Conservation (phyloP, 2,113 vertebrate species). For the Lipotes vexillifer region DNA sequence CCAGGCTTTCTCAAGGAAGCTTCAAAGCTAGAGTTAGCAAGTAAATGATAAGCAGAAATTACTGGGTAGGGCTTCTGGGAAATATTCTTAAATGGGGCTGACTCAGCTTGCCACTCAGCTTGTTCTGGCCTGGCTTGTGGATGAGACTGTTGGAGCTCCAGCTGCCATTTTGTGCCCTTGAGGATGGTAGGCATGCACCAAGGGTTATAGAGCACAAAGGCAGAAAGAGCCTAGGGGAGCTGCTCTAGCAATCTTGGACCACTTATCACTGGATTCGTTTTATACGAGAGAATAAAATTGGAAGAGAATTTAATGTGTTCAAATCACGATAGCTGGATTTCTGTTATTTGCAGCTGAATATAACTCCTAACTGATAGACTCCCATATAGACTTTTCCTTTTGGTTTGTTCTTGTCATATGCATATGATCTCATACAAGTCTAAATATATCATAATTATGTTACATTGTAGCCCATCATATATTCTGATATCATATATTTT, state of each 20-base stretch:
- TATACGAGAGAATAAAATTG: neutral
- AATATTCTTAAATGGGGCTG: neutral
- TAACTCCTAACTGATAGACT: neutral
- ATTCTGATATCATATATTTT: neutral
- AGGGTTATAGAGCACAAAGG: neutral
- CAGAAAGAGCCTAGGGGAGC: neutral
- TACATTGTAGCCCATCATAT: neutral
- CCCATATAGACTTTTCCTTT: neutral
- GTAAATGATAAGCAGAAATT: neutral
- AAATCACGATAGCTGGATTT: neutral
- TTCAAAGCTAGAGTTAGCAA: neutral
- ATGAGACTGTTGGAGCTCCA: neutral
- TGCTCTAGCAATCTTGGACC: neutral
- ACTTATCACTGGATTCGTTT: neutral
- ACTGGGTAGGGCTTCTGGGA: neutral
- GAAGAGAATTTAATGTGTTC: neutral
- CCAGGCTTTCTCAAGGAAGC: neutral
- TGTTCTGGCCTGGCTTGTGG: neutral
- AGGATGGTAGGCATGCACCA: neutral
- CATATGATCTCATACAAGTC: neutral
- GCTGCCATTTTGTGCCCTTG: neutral
- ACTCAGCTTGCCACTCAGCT: neutral
- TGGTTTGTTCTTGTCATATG: neutral
- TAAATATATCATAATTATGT: neutral
- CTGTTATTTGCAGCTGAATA: neutral